Evolutionary conservation across 2,797 vertebrate genomes (phyloP), one percentile per base, ranked within the genome.

Genomic region (Balearica regulorum): DNA sequence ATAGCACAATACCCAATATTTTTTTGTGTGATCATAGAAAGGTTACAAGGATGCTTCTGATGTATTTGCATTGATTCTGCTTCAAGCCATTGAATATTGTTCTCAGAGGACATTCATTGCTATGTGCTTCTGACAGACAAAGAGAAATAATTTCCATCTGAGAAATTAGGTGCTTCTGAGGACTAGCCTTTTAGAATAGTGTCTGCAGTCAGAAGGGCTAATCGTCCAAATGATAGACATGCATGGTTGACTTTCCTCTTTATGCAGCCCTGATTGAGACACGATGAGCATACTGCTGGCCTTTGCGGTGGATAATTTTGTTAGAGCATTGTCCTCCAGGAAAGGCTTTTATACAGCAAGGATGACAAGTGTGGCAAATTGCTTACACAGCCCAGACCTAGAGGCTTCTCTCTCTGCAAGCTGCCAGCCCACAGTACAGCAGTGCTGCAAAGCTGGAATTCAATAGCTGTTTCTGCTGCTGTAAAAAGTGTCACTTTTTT

Each of bases 351-450:
- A 91, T 97, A 87, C 29, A 55, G 83, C 87, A 89, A 83, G 89
- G 72, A 81, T 97, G 96, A 97, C 96, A 96, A 96, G 92, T 92
- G 94, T 95, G 91, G 96, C 90, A 97, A 97, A 96, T 97, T 84
- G 85, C 78, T 76, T 88, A 78, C 93, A 91, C 95, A 96, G 82
- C 88, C 65, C 80, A 91, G 94, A 88, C 85, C 71, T 84, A 66
- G 26, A 77, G 80, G 73, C 82, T 91, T 97, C 43, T 57, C 66
- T 86, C 85, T 92, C 85, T 87, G 93, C 81, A 94, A 83, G 77
- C 93, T 95, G 37, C 41, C 46, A 92, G 80, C 26, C 73, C 57
- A 8, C 41, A 28, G 31, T 78, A 49, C 33, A 91, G 37, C 72
- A 78, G 49, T 37, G 21, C 72, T 57, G 51, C 2, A 13, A 58